These are phyloP conservation scores for Scrobipalpa atriplicella DNA, from an alignment of 2,888 invertebrate species.

Conservation along the genomic window DNA sequence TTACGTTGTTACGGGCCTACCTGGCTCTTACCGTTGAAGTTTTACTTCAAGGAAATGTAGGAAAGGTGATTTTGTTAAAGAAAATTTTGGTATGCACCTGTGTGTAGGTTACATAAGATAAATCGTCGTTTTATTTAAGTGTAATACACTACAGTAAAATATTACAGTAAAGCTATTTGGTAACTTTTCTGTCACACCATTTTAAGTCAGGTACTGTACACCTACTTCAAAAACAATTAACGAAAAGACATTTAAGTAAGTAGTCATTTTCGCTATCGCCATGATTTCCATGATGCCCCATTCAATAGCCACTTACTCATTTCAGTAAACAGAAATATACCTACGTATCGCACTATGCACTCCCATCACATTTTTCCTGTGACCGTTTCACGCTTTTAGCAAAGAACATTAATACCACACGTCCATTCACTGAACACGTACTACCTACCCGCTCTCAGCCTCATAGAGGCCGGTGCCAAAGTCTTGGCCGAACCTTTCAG, in stretches of 20 bases:
- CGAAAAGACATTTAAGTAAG: no score
- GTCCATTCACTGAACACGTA: conserved; percentile 4
- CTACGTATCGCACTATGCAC: not conserved
- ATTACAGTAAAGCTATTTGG: no score
- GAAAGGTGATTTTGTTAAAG: not conserved
- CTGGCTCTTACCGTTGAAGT: conserved; percentile 7
- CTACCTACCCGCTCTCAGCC: conserved; percentile 35
- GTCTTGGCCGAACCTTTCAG: conserved; percentile 60
- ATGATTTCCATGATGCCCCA: no score
- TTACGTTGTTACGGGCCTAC: conserved; percentile 25
- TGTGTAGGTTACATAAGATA: no score
- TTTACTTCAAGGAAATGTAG: not conserved
- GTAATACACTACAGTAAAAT: no score
- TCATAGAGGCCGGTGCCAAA: conserved; percentile 72
- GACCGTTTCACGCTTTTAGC: conserved; percentile 1
- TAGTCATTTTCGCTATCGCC: no score
- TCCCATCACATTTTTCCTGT: not conserved
- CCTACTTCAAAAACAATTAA: no score
- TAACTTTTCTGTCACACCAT: no score
- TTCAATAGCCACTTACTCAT: no score
- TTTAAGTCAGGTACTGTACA: no score
- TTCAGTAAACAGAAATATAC: not conserved
- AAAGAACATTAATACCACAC: not conserved
- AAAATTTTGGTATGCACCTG: not conserved
- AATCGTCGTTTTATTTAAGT: no score